A percentile compares a stretch with the other conserved stretches of the same genome.
Conservation (phyloP, 2,888 invertebrate species). For the Diadegma fenestrale region DNA sequence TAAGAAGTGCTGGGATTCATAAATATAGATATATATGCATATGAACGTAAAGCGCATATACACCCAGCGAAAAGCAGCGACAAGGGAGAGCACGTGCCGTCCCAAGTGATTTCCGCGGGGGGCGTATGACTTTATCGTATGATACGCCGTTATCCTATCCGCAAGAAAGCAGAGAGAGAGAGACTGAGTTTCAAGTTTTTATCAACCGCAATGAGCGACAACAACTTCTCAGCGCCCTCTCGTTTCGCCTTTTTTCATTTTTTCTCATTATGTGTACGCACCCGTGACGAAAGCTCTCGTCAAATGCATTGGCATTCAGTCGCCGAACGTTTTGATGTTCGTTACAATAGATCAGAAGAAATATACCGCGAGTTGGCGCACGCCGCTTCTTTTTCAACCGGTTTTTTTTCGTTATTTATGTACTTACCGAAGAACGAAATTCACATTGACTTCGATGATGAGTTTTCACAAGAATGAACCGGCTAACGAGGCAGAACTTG, state of each 20-base stretch:
- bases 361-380: conserved; percentile 39
- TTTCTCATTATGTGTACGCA: conserved; percentile 36
- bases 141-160: conserved; percentile 27
- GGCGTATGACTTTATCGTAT: conserved; percentile 38
- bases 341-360: conserved; percentile 76
- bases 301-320: conserved; percentile 67
- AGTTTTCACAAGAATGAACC: conserved; percentile 11
- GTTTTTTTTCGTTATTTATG: conserved; percentile 7
- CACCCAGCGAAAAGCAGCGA: conserved; percentile 15
- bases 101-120: conserved; percentile 39
- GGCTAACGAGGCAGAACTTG: conserved; percentile 49
- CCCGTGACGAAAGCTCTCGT: conserved; percentile 61
- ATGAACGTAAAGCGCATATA: background rate
- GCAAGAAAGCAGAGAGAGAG: conserved; percentile 43
- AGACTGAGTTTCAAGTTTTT: conserved; percentile 42
- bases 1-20: conserved; percentile 45
- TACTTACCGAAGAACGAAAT: conserved; percentile 42
- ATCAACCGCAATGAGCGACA: conserved; percentile 42
- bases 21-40: conserved; percentile 12
- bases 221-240: conserved; percentile 62
- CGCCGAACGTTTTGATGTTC: conserved; percentile 76
- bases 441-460: background rate
- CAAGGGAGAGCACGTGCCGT: conserved; percentile 57
- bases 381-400: conserved; percentile 41
- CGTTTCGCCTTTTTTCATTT: conserved; percentile 65